Evolutionary conservation across 1,140 invertebrate species (phyloP).

Genomic region (Lethrus apterus): DNA sequence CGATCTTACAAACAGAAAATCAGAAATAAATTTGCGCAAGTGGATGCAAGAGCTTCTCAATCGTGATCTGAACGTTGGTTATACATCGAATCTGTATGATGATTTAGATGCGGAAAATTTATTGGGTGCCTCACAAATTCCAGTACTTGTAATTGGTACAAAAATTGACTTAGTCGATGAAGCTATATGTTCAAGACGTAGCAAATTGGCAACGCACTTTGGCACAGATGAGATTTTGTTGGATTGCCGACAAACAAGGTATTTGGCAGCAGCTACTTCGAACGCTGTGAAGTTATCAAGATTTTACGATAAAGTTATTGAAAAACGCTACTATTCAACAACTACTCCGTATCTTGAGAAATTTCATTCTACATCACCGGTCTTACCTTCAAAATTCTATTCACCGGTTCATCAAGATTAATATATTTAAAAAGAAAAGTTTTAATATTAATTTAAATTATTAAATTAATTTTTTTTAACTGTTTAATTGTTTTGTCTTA

Average conservation of each 20-base stretch:
- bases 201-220: constrained; percentile 73
- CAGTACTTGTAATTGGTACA: constrained; percentile 88
- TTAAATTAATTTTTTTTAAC: not conserved
- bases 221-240: constrained; percentile 89
- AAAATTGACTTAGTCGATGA: constrained; percentile 80
- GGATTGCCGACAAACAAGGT: constrained; percentile 71
- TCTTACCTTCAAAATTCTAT: constrained; percentile 36
- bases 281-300: constrained; percentile 85
- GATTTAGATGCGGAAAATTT: constrained; percentile 85
- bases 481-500: constrained; percentile 4
- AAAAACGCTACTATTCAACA: constrained; percentile 28
- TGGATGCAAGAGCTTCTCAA: constrained; percentile 89
- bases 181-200: constrained; percentile 49
- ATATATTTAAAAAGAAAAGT: not conserved
- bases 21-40: constrained; percentile 79
- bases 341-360: constrained; percentile 26
- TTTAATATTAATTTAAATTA: constrained; percentile 1
- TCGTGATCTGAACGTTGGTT: constrained; percentile 55
- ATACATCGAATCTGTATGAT: constrained; percentile 48
- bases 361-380: constrained; percentile 28
- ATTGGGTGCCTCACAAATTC: constrained; percentile 75
- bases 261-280: constrained; percentile 83
- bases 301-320: constrained; percentile 85
- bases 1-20: constrained; percentile 93
- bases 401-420: constrained; percentile 37